Evolutionary conservation across 2,113 vertebrate species (phyloP).

Genomic region (Brachyhypopomus gauderio): DNA sequence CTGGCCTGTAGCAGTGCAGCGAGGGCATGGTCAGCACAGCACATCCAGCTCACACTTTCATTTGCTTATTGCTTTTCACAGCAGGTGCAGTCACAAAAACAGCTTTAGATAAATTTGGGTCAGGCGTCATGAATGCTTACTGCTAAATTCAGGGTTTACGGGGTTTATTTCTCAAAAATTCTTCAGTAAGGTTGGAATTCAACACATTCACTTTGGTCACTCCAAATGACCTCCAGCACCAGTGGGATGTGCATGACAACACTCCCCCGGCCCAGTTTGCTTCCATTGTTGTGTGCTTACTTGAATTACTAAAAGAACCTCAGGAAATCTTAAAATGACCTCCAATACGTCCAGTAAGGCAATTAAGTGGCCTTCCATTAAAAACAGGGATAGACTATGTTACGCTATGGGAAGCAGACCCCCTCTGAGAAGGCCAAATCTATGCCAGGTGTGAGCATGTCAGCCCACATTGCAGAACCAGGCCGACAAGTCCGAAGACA

Average conservation of each 20-base stretch:
- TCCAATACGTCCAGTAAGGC: not conserved
- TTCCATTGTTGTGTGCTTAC: too few relatives aligned
- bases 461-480: not conserved
- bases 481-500: not conserved
- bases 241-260: not conserved
- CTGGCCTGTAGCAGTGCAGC: conserved; percentile 73
- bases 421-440: conserved; percentile 9
- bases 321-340: not conserved
- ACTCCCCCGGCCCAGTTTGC: too few relatives aligned
- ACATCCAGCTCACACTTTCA: too few relatives aligned
- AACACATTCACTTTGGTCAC: too few relatives aligned
- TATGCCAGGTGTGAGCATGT: conserved; percentile 27
- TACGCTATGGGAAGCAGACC: conserved; percentile 7
- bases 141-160: not conserved
- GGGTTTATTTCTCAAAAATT: not conserved
- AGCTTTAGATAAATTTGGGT: too few relatives aligned
- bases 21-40: too few relatives aligned
- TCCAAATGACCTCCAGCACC: not conserved
- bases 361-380: not conserved
- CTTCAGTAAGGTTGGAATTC: too few relatives aligned
- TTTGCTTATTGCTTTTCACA: too few relatives aligned
- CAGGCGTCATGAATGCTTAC: not conserved
- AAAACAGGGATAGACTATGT: conserved; percentile 20
- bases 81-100: too few relatives aligned
- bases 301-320: too few relatives aligned